Percentiles rank a stretch among this genome's conserved stretches.
Conservation (phyloP, 2,113 vertebrate species). For the Lipophrys pholis region DNA sequence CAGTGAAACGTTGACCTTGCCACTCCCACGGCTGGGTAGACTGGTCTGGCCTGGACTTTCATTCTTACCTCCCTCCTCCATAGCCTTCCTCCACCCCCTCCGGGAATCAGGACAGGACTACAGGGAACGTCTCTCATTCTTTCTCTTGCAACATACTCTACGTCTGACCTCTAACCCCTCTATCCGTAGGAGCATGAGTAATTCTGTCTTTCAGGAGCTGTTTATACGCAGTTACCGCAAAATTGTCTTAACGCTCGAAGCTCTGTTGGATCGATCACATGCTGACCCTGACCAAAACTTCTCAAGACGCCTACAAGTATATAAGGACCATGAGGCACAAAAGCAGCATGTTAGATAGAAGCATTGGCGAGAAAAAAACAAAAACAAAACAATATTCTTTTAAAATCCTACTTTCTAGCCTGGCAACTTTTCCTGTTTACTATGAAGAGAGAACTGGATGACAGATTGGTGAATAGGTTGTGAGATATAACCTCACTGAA, state of each 20-base stretch:
- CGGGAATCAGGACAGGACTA: conserved; percentile 59
- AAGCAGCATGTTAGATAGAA: conserved; percentile 46
- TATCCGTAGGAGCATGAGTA: conserved; percentile 49
- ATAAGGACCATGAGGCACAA: conserved; percentile 37
- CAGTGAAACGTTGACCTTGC: conserved; percentile 29
- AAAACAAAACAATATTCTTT: neutral
- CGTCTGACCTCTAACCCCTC: conserved; percentile 58
- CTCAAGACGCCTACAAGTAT: conserved; percentile 44
- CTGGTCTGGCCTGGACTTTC: conserved; percentile 52
- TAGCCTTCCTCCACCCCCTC: conserved; percentile 33
- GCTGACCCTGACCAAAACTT: conserved; percentile 19
- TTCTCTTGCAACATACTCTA: conserved; percentile 59
- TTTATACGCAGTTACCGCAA: conserved; percentile 46
- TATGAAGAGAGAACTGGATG: conserved; percentile 12
- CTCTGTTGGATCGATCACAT: conserved; percentile 38
- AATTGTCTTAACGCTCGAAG: conserved; percentile 17
- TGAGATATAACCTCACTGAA: conserved; percentile 15
- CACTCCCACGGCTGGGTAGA: conserved; percentile 67
- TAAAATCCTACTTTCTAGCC: conserved; percentile 6
- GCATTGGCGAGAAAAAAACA: conserved; percentile 32
- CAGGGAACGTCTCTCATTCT: conserved; percentile 63
- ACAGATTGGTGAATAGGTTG: conserved; percentile 43
- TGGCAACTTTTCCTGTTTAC: neutral
- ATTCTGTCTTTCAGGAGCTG: conserved; percentile 44
- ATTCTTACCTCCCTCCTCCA: conserved; percentile 68